Evolutionary conservation across 2,888 invertebrate species (phyloP).

Genomic region (Gortyna flavago): DNA sequence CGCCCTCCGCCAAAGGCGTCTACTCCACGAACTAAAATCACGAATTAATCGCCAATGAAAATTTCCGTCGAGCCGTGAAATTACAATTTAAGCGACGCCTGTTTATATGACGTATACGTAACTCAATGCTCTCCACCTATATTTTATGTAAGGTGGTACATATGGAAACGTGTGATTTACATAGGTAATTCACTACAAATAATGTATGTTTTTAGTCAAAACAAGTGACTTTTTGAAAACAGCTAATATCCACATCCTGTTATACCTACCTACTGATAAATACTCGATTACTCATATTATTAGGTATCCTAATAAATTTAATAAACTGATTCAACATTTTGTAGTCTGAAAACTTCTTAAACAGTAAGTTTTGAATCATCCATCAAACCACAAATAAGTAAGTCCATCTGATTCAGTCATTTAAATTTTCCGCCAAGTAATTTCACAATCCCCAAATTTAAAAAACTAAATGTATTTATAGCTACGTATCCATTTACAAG

Average conservation of each 20-base stretch:
- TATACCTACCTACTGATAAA: background rate
- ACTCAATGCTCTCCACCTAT: constrained; percentile 47
- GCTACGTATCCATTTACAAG: constrained; percentile 64
- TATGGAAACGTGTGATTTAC: constrained; percentile 13
- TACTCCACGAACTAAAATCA: constrained; percentile 78
- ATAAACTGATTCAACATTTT: background rate
- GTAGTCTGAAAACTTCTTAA: background rate
- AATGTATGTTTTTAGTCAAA: background rate
- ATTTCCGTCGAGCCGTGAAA: constrained; percentile 87
- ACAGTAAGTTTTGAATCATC: background rate
- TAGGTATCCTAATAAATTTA: background rate
- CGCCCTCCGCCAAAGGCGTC: constrained; percentile 68
- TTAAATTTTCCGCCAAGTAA: constrained; percentile 24
- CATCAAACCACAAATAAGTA: constrained; percentile 1
- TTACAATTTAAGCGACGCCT: constrained; percentile 86
- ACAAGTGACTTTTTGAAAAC: background rate
- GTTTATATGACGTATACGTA: constrained; percentile 77
- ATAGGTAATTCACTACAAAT: constrained; percentile 10
- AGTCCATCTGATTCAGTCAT: background rate
- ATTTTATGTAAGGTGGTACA: constrained; percentile 19
- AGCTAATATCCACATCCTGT: background rate
- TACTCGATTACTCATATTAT: background rate
- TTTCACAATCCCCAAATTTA: constrained; percentile 35
- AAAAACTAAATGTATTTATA: constrained; percentile 52
- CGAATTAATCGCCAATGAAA: constrained; percentile 88